Evolutionary conservation across 53 echinoderm and acorn worm genomes (phyloP), one percentile per base, ranked within the genome.

Genomic region (Echinarachnius parma): DNA sequence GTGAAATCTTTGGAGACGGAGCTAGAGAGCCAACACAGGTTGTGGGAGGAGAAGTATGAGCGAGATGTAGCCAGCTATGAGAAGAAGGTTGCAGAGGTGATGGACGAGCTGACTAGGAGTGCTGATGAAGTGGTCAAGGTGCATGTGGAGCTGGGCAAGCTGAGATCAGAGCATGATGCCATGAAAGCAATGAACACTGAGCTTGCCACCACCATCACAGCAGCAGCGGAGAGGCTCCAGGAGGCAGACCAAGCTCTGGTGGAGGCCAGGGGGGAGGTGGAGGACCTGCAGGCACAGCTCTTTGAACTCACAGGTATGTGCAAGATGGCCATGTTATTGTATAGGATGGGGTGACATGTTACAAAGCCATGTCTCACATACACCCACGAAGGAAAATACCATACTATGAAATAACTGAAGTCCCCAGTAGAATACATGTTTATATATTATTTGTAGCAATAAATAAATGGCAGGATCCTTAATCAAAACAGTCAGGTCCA

Each of bases 11-110:
- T 68, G 0, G 80, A 80, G 20, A 11, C 60, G 0, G 86, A 86
- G 59, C 61, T 86, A 0, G 86, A 86, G 57, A 62, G 54, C 32
- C 67, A 81, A 28, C 77, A 77, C 49, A 86, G 81, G 36, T 66
- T 86, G 2, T 86, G 86, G 86, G 82, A 92, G 71, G 70, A 88
- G 46, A 82, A 82, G 58, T 84, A 81, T 29, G 76, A 78, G 23
- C 68, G 61, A 34, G 85, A 88, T 37, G 36, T 84, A 23, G 45
- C 63, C 9, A 60, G 53, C 5, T 75, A 64, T 31, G 59, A 53
- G 13, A 59, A 28, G 32, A 81, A 28, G 15, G 34, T 78, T 23
- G 33, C 27, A 3, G 62, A 71, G 50, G 34, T 72, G 34, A 53
- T 57, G 3, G 78, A 81, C 19, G 58, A 89, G n/a, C 27, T 85